Evolutionary conservation across 2,113 vertebrate species (phyloP).

Genomic region (Heterotis niloticus): DNA sequence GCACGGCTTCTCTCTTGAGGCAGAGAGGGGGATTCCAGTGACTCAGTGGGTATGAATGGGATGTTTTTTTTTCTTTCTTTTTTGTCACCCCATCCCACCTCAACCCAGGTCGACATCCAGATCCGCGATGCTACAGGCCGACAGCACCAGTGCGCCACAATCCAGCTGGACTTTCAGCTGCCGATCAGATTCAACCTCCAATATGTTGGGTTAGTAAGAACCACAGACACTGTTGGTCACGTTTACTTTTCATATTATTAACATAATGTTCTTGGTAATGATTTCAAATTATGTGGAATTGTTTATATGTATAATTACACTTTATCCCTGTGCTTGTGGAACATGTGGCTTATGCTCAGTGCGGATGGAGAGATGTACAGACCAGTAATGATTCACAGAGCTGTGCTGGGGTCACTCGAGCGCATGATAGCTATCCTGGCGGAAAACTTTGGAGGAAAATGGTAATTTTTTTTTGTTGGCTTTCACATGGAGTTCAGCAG

Average conservation of each 20-base stretch:
- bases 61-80: neutral
- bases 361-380: slow-evolving; percentile 54
- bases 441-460: slow-evolving; percentile 80
- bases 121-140: slow-evolving; percentile 79
- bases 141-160: slow-evolving; percentile 84
- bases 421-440: slow-evolving; percentile 83
- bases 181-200: slow-evolving; percentile 79
- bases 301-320: neutral
- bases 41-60: neutral
- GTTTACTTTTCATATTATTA: too few species aligned
- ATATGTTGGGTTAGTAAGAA: slow-evolving; percentile 67
- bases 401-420: slow-evolving; percentile 84
- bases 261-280: too few species aligned
- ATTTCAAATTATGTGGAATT: neutral
- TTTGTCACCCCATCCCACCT: slow-evolving; percentile 12
- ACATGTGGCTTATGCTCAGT: slow-evolving; percentile 44
- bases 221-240: neutral
- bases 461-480: slow-evolving; percentile 58
- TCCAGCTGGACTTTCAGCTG: slow-evolving; percentile 91
- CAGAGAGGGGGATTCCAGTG: neutral
- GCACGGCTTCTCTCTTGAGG: neutral
- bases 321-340: neutral
- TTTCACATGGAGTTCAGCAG: neutral
- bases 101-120: slow-evolving; percentile 76
- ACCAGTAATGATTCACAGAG: slow-evolving; percentile 85